These are phyloP conservation scores for Campodea augens DNA, from an alignment of 1,140 invertebrate species.

Conservation along the genomic window DNA sequence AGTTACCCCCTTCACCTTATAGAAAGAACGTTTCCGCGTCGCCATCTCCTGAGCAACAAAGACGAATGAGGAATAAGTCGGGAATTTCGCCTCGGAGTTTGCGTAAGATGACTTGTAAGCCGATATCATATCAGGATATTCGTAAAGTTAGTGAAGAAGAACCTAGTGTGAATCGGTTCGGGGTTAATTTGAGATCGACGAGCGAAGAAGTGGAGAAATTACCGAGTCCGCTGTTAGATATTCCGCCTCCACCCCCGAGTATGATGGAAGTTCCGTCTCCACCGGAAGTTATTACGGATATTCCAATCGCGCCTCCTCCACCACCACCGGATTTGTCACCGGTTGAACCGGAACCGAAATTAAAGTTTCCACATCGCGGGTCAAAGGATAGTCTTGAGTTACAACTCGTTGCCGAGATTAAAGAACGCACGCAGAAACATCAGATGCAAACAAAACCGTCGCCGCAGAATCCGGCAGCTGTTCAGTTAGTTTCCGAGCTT, in stretches of 20 bases:
- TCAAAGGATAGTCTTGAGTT: conserved; percentile 63
- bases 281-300: no score
- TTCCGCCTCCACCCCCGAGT: conserved; percentile 3
- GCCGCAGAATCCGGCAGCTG: conserved; percentile 43
- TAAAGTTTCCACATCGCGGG: no score
- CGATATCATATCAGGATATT: no score
- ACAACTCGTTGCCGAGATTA: conserved; percentile 60
- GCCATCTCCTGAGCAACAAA: conserved; percentile 11
- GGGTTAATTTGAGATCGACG: background rate
- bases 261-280: conserved; percentile 8
- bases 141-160: no score
- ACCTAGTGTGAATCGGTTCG: no score
- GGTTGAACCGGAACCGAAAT: conserved; percentile 11
- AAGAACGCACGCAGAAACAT: conserved; percentile 48
- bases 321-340: no score
- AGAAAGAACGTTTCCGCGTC: conserved; percentile 7
- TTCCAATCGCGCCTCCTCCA: no score
- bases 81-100: conserved; percentile 10
- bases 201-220: background rate
- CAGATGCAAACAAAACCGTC: conserved; percentile 9
- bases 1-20: conserved; percentile 17
- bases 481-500: conserved; percentile 53
- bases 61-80: conserved; percentile 2
- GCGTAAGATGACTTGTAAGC: conserved; percentile 11
- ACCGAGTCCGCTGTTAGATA: conserved; percentile 9